Evolutionary conservation across 1,140 invertebrate genomes (phyloP).

Genomic region (Caenorhabditis inopinata): DNA sequence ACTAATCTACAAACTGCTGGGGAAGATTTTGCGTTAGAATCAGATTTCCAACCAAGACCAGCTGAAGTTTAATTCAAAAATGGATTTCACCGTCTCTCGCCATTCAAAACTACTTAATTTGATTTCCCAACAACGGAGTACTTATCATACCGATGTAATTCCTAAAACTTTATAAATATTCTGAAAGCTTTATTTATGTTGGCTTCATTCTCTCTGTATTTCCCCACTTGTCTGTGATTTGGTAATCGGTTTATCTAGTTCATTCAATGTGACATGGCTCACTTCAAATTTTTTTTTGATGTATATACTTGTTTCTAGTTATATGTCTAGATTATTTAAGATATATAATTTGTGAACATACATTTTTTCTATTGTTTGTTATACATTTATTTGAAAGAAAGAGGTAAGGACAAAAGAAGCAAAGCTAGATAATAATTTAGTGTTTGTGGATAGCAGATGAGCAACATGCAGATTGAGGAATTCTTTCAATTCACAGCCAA

Average conservation of each 20-base stretch:
- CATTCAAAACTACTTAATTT: too few relatives aligned
- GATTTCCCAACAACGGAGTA: too few relatives aligned
- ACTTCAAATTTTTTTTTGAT: background rate
- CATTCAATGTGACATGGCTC: background rate
- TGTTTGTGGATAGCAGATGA: background rate
- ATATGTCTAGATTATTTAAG: too few relatives aligned
- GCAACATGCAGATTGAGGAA: background rate
- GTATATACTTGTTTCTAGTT: background rate
- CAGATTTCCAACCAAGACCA: conserved; percentile 23
- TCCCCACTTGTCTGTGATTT: background rate
- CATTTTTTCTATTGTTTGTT: too few relatives aligned
- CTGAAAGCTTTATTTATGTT: background rate
- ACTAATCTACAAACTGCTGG: background rate
- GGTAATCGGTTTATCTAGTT: background rate
- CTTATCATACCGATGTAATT: background rate
- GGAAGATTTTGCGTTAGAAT: background rate
- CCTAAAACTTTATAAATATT: background rate
- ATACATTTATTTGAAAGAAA: too few relatives aligned
- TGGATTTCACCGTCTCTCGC: too few relatives aligned
- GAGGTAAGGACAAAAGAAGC: background rate
- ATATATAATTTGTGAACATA: too few relatives aligned
- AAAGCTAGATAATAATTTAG: background rate
- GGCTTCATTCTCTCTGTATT: background rate
- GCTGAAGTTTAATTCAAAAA: background rate
- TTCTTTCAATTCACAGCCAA: conserved; percentile 55